These are phyloP conservation scores for Paedocypris sp. DNA, from an alignment of 2,113 vertebrate genomes.

Conservation along the genomic window DNA sequence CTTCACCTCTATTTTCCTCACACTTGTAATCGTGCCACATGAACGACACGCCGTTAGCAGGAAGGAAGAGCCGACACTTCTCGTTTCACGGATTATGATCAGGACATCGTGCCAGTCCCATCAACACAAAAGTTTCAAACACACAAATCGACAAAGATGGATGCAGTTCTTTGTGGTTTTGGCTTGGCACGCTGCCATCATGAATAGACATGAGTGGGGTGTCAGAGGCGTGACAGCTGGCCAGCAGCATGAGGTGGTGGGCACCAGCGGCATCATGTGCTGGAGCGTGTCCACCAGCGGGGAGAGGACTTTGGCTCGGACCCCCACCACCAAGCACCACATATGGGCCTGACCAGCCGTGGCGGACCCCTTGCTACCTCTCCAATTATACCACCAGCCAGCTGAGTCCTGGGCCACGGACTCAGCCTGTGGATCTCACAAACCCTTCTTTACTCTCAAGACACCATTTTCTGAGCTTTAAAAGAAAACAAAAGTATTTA, in stretches of 20 bases:
- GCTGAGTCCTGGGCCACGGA: slow-evolving; percentile 44
- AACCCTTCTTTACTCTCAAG: background rate
- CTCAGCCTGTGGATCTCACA: background rate
- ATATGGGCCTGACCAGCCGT: slow-evolving; percentile 59
- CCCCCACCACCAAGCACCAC: slow-evolving; percentile 32
- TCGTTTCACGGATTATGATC: no score
- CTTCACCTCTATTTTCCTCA: slow-evolving; percentile 55
- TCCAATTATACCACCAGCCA: slow-evolving; percentile 60
- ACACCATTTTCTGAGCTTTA: slow-evolving; percentile 27
- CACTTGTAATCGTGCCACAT: slow-evolving; percentile 53
- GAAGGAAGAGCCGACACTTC: no score
- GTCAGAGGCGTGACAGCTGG: slow-evolving; percentile 58
- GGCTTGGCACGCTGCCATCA: background rate
- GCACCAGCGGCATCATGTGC: slow-evolving; percentile 49
- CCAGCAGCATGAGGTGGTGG: slow-evolving; percentile 41
- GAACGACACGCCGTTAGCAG: no score
- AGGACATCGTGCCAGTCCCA: no score
- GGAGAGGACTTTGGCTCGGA: slow-evolving; percentile 33
- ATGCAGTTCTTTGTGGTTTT: background rate
- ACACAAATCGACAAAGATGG: no score
- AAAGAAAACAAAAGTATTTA: no score
- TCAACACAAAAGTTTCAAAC: no score
- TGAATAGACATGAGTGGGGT: slow-evolving; percentile 34
- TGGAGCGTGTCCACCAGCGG: slow-evolving; percentile 51
- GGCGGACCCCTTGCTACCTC: slow-evolving; percentile 45